Conservation (phyloP, 2,797 vertebrate genomes). For the Acanthornis magna region DNA sequence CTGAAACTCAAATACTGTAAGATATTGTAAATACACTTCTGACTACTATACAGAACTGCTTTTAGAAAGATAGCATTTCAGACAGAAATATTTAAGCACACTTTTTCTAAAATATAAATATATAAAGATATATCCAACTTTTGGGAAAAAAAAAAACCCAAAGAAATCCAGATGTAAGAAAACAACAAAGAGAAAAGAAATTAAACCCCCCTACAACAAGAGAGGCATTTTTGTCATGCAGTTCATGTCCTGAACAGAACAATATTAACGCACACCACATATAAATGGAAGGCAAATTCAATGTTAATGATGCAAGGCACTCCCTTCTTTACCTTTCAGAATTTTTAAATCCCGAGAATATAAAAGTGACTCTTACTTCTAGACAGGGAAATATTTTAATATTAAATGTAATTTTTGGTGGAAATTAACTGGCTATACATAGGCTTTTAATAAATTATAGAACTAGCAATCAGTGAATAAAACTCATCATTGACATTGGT, state of each 20-base stretch:
- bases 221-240: background rate
- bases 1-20: background rate
- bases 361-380: background rate
- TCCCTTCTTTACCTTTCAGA: background rate
- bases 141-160: accelerated
- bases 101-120: background rate
- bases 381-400: background rate
- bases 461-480: background rate
- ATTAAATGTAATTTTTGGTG: background rate
- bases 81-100: background rate
- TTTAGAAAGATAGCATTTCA: background rate
- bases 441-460: background rate
- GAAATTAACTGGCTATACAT: background rate
- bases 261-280: background rate
- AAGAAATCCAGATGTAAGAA: background rate
- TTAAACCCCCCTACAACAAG: background rate
- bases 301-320: background rate
- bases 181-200: background rate
- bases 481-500: background rate
- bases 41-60: background rate
- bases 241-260: background rate
- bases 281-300: background rate
- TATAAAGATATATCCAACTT: background rate
- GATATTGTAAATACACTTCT: background rate
- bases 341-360: background rate